Conservation (phyloP, 2,888 invertebrate species). For the Orthosia incerta region DNA sequence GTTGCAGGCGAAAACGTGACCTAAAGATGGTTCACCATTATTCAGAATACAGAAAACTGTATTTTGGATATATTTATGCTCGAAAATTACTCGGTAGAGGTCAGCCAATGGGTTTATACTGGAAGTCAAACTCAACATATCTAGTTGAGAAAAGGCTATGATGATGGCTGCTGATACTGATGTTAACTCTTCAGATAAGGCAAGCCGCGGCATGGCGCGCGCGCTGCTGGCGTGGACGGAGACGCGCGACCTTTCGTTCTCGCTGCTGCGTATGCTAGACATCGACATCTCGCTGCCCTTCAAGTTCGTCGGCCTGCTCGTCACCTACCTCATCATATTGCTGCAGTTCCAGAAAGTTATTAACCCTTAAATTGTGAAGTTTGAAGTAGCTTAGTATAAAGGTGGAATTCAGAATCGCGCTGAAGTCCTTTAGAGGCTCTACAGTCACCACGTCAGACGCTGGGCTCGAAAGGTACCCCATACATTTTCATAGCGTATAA, state of each 20-base stretch:
- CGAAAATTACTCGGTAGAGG: not conserved
- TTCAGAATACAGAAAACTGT: not conserved
- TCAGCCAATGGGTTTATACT: not conserved
- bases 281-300: constrained; percentile 84
- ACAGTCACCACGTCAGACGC: too few species aligned
- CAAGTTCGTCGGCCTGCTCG: constrained; percentile 79
- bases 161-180: not conserved
- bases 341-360: constrained; percentile 84
- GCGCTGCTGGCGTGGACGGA: constrained; percentile 82
- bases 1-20: too few species aligned
- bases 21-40: not conserved
- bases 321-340: constrained; percentile 84
- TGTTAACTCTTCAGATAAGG: constrained; percentile 78
- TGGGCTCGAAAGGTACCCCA: too few species aligned
- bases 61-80: not conserved
- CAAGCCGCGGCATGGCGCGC: constrained; percentile 78
- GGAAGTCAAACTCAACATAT: not conserved
- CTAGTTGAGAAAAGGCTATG: not conserved
- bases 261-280: constrained; percentile 82
- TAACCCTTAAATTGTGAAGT: constrained; percentile 62
- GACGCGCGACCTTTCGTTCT: constrained; percentile 81
- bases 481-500: too few species aligned
- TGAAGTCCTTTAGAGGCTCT: too few species aligned
- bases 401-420: too few species aligned
- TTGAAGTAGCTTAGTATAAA: too few species aligned